phyloP scores from a whole-genome alignment of 2,797 vertebrate genomes.

The Poecile montanus region DNA sequence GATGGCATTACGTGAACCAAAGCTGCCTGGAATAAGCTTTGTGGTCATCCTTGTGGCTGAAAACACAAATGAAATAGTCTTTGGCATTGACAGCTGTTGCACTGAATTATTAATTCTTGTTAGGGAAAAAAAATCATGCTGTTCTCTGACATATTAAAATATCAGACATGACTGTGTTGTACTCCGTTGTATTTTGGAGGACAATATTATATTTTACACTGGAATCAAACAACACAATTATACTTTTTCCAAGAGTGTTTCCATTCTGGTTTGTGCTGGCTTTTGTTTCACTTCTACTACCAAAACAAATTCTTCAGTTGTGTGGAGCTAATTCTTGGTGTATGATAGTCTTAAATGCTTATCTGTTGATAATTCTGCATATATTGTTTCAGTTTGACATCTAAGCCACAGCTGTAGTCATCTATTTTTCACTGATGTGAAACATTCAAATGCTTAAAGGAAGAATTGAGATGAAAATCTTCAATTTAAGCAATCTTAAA shows the following conservation, averaged over 20 bases:
- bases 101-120: neutral
- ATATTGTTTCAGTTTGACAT: neutral
- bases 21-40: neutral
- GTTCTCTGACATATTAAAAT: neutral
- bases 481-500: neutral
- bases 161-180: neutral
- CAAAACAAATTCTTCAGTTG: neutral
- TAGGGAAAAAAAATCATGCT: neutral
- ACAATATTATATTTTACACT: neutral
- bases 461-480: neutral
- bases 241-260: neutral
- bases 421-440: neutral
- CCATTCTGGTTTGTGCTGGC: neutral
- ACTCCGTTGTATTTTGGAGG: neutral
- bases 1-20: neutral
- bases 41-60: neutral
- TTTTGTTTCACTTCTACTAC: neutral
- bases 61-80: neutral
- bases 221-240: neutral
- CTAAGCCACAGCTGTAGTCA: neutral
- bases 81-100: neutral
- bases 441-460: neutral
- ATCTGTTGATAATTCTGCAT: neutral
- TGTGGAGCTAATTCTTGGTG: neutral
- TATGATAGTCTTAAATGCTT: neutral